Conservation (phyloP, 2,797 vertebrate genomes). For the Syngnathus rostellatus region DNA sequence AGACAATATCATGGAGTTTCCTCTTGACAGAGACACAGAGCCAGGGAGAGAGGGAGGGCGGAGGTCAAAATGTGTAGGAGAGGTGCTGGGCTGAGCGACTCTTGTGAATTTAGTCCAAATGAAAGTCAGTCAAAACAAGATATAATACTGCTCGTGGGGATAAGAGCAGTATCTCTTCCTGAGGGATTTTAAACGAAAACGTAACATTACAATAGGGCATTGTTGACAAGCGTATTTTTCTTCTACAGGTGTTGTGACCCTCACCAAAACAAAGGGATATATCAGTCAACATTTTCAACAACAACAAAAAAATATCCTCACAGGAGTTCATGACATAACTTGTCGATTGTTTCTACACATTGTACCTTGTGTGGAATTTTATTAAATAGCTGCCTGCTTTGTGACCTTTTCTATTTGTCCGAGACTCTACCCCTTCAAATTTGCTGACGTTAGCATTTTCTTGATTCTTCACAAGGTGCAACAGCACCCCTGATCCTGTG, state of each 20-base stretch:
- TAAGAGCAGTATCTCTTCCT: neutral
- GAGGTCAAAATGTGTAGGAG: slow-evolving; percentile 12
- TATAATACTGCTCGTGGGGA: neutral
- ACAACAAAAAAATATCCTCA: too few relatives aligned
- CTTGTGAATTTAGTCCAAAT: slow-evolving; percentile 3
- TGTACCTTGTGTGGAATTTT: neutral
- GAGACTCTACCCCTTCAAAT: too few relatives aligned
- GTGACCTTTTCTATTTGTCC: too few relatives aligned
- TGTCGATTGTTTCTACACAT: neutral
- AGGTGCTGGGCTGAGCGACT: slow-evolving; percentile 13
- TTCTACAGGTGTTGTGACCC: too few relatives aligned
- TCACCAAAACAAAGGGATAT: too few relatives aligned
- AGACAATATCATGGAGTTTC: slow-evolving; percentile 56
- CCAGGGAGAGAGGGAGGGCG: slow-evolving; percentile 16
- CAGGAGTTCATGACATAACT: neutral
- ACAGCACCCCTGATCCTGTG: too few relatives aligned
- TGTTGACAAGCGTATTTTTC: neutral
- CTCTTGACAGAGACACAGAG: slow-evolving; percentile 34
- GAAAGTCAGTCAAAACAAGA: neutral
- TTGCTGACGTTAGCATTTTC: too few relatives aligned
- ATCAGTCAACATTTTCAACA: too few relatives aligned
- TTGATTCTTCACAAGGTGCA: too few relatives aligned
- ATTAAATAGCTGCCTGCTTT: too few relatives aligned
- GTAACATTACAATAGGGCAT: neutral
- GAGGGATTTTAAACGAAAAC: neutral